Conservation (phyloP, 2,113 vertebrate species). For the Thomomys bottae region DNA sequence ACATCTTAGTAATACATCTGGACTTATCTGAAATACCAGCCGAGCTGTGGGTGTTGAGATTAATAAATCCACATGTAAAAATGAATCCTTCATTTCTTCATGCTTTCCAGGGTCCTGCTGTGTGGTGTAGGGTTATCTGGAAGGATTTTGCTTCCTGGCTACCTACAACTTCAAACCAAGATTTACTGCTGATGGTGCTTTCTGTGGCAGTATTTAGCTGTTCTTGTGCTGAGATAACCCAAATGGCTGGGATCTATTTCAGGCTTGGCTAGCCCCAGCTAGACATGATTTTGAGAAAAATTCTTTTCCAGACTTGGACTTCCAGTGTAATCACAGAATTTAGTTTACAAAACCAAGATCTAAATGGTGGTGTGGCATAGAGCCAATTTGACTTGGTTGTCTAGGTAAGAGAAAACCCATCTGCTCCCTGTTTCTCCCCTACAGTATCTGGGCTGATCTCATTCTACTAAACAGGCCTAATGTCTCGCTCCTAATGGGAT, state of each 20-base stretch:
- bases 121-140: slow-evolving; percentile 76
- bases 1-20: slow-evolving; percentile 26
- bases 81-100: slow-evolving; percentile 69
- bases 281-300: slow-evolving; percentile 45
- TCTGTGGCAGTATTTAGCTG: slow-evolving; percentile 77
- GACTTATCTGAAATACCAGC: slow-evolving; percentile 50
- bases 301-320: slow-evolving; percentile 37
- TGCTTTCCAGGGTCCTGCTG: slow-evolving; percentile 62
- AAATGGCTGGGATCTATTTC: slow-evolving; percentile 79
- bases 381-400: neutral
- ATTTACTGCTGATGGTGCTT: slow-evolving; percentile 56
- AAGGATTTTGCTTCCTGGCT: slow-evolving; percentile 81
- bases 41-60: slow-evolving; percentile 10
- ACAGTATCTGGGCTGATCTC: neutral
- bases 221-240: slow-evolving; percentile 83
- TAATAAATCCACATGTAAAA: slow-evolving; percentile 37
- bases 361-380: neutral
- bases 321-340: slow-evolving; percentile 56
- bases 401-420: slow-evolving; percentile 37
- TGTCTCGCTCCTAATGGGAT: neutral
- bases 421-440: slow-evolving; percentile 5
- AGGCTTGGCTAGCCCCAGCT: slow-evolving; percentile 80
- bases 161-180: slow-evolving; percentile 71
- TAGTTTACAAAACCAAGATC: neutral
- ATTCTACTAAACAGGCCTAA: slow-evolving; percentile 11